Evolutionary conservation across 2,888 invertebrate species (phyloP).

Genomic region (Philonicus albiceps): DNA sequence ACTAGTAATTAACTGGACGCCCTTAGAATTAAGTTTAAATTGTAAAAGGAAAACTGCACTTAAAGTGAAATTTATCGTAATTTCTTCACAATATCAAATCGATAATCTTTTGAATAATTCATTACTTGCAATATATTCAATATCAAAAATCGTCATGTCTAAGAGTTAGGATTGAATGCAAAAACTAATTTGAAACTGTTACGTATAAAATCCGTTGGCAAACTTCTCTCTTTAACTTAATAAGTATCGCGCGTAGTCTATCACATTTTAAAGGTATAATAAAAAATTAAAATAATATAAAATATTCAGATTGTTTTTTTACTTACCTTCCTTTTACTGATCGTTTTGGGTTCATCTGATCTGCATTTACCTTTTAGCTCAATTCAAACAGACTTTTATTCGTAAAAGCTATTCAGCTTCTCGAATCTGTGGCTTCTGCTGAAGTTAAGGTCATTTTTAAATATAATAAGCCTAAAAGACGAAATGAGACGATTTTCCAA

Average conservation of each 20-base stretch:
- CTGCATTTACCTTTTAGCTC: background rate
- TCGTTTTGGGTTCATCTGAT: background rate
- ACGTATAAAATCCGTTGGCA: background rate
- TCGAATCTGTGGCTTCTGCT: background rate
- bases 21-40: background rate
- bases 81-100: background rate
- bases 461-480: background rate
- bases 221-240: background rate
- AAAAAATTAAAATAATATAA: background rate
- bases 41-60: background rate
- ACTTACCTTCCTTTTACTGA: background rate
- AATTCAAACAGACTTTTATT: background rate
- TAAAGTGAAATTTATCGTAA: background rate
- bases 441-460: background rate
- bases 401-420: background rate
- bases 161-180: background rate
- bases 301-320: background rate
- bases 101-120: constrained; percentile 15
- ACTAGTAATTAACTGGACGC: background rate
- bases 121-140: background rate
- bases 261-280: background rate
- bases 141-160: background rate
- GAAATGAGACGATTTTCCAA: background rate
- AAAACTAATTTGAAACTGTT: background rate
- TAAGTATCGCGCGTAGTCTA: background rate